phyloP scores from a whole-genome alignment of 2,113 vertebrate genomes.

The Enhydra lutris region DNA sequence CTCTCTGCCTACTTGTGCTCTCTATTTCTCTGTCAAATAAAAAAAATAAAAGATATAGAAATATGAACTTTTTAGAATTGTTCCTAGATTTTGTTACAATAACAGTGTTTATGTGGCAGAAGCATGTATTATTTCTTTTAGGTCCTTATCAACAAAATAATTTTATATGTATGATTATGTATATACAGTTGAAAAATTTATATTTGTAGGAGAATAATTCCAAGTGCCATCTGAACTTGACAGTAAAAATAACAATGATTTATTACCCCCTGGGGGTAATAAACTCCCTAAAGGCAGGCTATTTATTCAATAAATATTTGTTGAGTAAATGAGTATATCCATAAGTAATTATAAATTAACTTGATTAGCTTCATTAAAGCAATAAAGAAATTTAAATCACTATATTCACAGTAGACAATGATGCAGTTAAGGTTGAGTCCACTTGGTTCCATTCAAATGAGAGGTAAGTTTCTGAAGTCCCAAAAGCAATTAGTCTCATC shows the following conservation, averaged over 20 bases:
- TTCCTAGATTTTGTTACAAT: not conserved
- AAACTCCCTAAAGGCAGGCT: not conserved
- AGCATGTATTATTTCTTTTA: not conserved
- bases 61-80: not conserved
- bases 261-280: not conserved
- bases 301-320: conserved; percentile 32
- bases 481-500: not conserved
- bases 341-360: conserved; percentile 11
- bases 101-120: not conserved
- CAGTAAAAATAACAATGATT: not conserved
- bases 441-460: not conserved
- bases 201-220: conserved; percentile 30
- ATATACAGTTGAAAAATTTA: not conserved
- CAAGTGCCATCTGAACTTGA: not conserved
- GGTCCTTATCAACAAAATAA: not conserved
- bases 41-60: not conserved
- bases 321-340: not conserved
- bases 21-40: too few species aligned
- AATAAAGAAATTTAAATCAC: conserved; percentile 15
- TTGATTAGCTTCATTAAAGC: conserved; percentile 14
- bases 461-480: not conserved
- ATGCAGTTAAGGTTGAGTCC: not conserved
- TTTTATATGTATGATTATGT: not conserved
- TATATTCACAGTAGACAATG: not conserved
- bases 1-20: too few species aligned